Base-by-base conservation (phyloP, 2,797 vertebrate species). In the Chelon auratus region DNA sequence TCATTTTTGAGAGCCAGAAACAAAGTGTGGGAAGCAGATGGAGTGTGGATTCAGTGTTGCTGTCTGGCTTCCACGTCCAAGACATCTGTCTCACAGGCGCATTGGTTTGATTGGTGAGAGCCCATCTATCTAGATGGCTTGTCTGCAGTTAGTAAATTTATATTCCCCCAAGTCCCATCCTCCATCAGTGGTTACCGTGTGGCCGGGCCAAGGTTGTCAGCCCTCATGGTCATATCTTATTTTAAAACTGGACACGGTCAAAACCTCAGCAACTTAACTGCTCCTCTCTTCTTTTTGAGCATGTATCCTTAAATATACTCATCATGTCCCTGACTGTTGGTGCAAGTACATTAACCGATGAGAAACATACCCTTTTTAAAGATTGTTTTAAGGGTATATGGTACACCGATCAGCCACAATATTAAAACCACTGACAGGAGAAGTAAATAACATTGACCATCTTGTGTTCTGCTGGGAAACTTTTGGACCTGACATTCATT, bases 61-160 rank as follows among this genome's bases (percentile, higher is more conserved):
- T 86, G 76, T 88, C 85, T 85, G 80, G 84, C 82, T 83, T 83
- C 80, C 88, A 86, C 79, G 84, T 89, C 77, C 62, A 72, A 87
- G 87, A 92, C 91, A 91, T 93, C 91, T 94, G 93, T 93, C 93
- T 91, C 84, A 92, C 90, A 85, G 87, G 87, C 77, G 62, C 89
- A 90, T 88, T 64, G 76, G 76, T 92, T 83, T 93, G 92, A 94
- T 93, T 93, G 90, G 90, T 92, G 72, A 64, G 72, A 82, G 78
- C 75, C 79, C 82, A 91, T 94, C 82, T 80, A 89, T 94, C 91
- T 86, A 36, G 75, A 83, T 72, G 75, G 71, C 79, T 86, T 89
- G 92, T 92, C 88, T 67, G 79, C 85, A 79, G 81, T 82, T 78
- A 64, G 88, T 91, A 87, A 90, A 94, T 94, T 90, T 93, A 93